Percentiles rank a stretch among this genome's conserved stretches.
phyloP scores from a whole-genome alignment of 2,113 vertebrate species.

The Alces alces region DNA sequence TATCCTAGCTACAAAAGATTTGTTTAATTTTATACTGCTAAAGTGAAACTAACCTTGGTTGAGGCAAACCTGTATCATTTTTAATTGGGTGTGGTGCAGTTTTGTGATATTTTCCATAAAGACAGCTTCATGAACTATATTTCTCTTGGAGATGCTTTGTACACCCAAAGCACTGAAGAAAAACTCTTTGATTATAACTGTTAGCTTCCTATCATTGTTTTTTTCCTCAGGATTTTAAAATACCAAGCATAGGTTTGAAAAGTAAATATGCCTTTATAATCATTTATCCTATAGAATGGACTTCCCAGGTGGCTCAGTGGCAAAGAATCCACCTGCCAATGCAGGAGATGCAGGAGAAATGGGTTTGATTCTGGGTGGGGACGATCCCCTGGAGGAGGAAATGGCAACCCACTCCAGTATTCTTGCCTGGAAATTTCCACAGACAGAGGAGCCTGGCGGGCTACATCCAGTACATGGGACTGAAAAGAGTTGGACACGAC shows the following conservation, averaged over 20 bases:
- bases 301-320: background rate
- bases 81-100: background rate
- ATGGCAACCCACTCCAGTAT: background rate
- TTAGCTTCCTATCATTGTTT: background rate
- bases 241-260: background rate
- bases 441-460: background rate
- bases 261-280: background rate
- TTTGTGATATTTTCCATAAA: background rate
- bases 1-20: background rate
- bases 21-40: constrained; percentile 1
- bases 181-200: background rate
- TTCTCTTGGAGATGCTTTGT: background rate
- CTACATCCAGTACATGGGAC: background rate
- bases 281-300: background rate
- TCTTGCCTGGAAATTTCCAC: background rate
- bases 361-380: background rate
- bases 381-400: background rate
- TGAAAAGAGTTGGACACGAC: background rate
- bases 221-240: background rate
- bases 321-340: background rate
- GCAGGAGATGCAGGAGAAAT: background rate
- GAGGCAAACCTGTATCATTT: background rate
- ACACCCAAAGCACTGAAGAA: background rate
- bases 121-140: background rate
- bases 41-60: constrained; percentile 1